Percentiles rank a stretch among this genome's conserved stretches.
Evolutionary conservation across 1,140 invertebrate species (phyloP).

Genomic region (Drosophila athabasca): DNA sequence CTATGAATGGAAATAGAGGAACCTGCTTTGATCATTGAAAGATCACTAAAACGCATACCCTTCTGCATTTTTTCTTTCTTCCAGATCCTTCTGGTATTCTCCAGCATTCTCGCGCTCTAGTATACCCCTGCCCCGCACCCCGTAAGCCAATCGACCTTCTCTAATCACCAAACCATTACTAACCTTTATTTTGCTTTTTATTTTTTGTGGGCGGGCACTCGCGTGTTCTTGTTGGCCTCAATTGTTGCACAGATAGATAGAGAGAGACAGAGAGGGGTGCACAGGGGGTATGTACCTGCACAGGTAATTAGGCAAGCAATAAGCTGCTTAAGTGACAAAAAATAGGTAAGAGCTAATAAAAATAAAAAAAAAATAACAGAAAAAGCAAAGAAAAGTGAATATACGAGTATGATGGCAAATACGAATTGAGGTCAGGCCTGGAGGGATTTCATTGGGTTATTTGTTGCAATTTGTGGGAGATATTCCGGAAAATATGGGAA

Average conservation of each 20-base stretch:
- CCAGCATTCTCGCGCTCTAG: no score
- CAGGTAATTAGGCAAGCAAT: conserved; percentile 75
- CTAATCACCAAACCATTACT: conserved; percentile 38
- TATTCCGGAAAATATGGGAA: neutral
- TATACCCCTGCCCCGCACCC: no score
- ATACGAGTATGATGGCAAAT: conserved; percentile 21
- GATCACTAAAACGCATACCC: no score
- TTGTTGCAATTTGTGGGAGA: neutral
- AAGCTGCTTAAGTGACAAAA: conserved; percentile 69
- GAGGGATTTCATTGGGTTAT: conserved; percentile 8
- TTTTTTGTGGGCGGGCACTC: conserved; percentile 46
- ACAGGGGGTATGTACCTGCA: no score
- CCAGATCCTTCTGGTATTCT: no score
- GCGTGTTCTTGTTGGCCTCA: conserved; percentile 51
- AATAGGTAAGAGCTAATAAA: conserved; percentile 32
- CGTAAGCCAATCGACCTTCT: conserved; percentile 19
- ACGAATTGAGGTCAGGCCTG: conserved; percentile 40
- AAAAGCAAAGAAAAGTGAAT: conserved; percentile 32
- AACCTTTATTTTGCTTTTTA: conserved; percentile 32
- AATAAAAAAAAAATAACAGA: conserved; percentile 25
- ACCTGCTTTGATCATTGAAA: no score
- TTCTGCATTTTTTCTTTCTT: no score
- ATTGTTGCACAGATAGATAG: conserved; percentile 38
- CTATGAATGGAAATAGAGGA: neutral
- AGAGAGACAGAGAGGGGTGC: no score